Evolutionary conservation across 2,797 vertebrate genomes (phyloP), one percentile per base, ranked within the genome.

Genomic region (Pseudomugil gertrudae): DNA sequence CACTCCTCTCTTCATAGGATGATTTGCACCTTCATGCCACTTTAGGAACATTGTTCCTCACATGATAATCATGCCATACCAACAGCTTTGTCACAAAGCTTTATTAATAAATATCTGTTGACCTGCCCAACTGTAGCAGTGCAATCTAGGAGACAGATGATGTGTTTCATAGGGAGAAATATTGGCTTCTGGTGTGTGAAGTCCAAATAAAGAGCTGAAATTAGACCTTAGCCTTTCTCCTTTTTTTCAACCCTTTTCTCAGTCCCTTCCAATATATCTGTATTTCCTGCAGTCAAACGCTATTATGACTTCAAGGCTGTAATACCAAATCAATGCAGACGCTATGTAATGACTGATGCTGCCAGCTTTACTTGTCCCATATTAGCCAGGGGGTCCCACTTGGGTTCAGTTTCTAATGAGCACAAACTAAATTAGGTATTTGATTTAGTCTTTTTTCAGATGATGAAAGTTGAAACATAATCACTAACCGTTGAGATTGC

Each of bases 361-460:
- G 56, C 77, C 81, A 79, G 86, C 80, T 81, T 80, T 78, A 71
- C 64, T 10, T 66, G 74, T 79, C 68, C 62, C 32, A 69, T 73
- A 83, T 90, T 84, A 89, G 79, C 72, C 10, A 9, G 51, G 32
- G 68, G 79, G 89, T 85, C 86, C 88, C 45, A 32, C 69, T 79
- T 80, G 90, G 73, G 51, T 87, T 81, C 66, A 62, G 50, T 70
- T 87, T 54, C 76, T 90, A 90, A 90, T 84, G 84, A 88, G 88
- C 84, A 67, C 71, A 83, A 87, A 84, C 76, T 77, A 84, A 89
- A 92, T 90, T 85, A 90, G 87, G 79, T 66, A 80, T 86, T 89
- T 56, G 50, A 89, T 90, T 90, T 86, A 85, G 81, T 79, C 73
- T 83, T 77, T 80, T 85, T 89, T 88, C 68, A 80, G 78, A 78